Conservation (phyloP, 2,113 vertebrate genomes). For the Leucoraja erinaceus region DNA sequence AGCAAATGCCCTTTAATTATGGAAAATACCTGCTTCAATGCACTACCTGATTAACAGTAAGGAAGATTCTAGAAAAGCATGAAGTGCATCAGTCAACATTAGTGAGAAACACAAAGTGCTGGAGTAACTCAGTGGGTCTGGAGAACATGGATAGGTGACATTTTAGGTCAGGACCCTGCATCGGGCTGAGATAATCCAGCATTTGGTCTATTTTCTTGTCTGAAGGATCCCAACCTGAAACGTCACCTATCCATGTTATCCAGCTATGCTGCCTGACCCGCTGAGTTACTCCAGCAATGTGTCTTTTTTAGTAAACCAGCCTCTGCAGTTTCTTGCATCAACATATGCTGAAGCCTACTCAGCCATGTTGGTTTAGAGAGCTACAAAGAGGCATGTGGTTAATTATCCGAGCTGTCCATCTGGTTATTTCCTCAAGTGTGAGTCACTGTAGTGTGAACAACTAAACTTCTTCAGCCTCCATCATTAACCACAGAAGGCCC, state of each 20-base stretch:
- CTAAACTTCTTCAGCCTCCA: neutral
- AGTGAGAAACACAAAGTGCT: neutral
- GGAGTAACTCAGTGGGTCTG: too few relatives aligned
- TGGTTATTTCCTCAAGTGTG: neutral
- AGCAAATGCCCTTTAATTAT: neutral
- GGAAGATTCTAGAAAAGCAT: neutral
- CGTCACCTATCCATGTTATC: too few relatives aligned
- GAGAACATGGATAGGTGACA: too few relatives aligned
- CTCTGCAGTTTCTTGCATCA: too few relatives aligned
- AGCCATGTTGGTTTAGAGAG: neutral
- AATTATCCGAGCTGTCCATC: neutral
- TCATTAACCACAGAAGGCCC: neutral
- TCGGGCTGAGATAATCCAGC: too few relatives aligned
- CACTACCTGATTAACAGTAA: neutral
- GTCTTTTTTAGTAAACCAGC: too few relatives aligned
- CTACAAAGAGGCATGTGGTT: neutral
- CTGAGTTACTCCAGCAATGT: too few relatives aligned
- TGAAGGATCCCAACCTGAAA: too few relatives aligned
- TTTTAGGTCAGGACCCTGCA: too few relatives aligned
- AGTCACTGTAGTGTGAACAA: neutral
- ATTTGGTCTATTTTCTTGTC: too few relatives aligned
- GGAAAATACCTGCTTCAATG: neutral
- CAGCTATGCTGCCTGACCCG: too few relatives aligned
- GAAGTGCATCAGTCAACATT: neutral
- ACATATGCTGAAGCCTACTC: neutral